phyloP scores from a whole-genome alignment of 1,140 invertebrate species.

The Trachymyrmex cornetzi region DNA sequence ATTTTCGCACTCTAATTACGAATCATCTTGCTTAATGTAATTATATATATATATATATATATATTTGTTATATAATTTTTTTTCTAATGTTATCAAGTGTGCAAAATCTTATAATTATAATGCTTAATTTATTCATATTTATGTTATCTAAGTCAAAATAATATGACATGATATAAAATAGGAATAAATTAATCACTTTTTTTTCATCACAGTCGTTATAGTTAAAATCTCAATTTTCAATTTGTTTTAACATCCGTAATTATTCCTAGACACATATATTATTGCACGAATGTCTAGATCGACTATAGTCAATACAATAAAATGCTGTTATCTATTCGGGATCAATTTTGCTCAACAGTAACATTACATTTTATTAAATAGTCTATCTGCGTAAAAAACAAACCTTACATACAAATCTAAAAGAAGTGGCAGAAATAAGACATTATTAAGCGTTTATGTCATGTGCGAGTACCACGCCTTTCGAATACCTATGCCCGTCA shows the following conservation, averaged over 20 bases:
- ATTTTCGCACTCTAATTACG: conserved; percentile 7
- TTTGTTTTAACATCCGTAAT: not conserved
- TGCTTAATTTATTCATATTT: conserved; percentile 35
- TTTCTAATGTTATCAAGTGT: not conserved
- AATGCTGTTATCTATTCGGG: not conserved
- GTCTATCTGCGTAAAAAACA: not conserved
- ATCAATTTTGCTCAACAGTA: conserved; percentile 20
- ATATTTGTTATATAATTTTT: conserved; percentile 9
- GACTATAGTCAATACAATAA: not conserved
- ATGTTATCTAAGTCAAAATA: not conserved
- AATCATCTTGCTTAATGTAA: not conserved
- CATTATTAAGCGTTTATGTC: conserved; percentile 26
- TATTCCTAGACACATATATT: conserved; percentile 12
- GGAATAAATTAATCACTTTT: conserved; percentile 25
- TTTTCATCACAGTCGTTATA: conserved; percentile 49
- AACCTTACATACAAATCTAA: conserved; percentile 7
- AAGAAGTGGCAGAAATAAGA: not conserved
- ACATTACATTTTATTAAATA: conserved; percentile 29
- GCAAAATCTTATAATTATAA: conserved; percentile 34
- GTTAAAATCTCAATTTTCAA: conserved; percentile 23
- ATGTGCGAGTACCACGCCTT: not conserved
- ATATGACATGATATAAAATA: not conserved
- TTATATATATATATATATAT: conserved; percentile 7
- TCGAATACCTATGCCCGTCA: conserved; percentile 52
- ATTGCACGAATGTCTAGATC: conserved; percentile 8